A percentile compares a stretch with the other conserved stretches of the same genome.
These are phyloP conservation scores for Ichneumon xanthorius DNA, from an alignment of 2,888 invertebrate genomes.

Conservation along the genomic window DNA sequence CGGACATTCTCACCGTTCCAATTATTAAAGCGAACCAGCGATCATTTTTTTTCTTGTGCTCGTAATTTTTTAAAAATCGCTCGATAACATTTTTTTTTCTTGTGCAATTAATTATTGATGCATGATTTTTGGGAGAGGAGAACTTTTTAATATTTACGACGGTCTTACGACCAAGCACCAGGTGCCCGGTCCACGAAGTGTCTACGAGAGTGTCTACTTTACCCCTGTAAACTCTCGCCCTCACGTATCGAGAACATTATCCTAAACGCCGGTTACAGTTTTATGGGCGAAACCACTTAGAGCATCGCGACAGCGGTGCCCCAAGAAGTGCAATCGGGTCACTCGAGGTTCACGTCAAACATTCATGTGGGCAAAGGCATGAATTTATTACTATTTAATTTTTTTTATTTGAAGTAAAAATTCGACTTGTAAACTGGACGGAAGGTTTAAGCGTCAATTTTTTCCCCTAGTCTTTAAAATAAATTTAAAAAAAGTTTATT, in stretches of 20 bases:
- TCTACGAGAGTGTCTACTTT: neutral
- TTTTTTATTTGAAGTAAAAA: neutral
- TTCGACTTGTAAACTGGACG: neutral
- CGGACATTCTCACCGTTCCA: too few relatives aligned
- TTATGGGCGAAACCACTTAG: constrained; percentile 84
- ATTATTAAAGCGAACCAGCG: too few relatives aligned
- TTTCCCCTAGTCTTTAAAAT: neutral
- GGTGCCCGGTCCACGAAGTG: constrained; percentile 46
- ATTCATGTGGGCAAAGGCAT: constrained; percentile 76
- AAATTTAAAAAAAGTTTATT: neutral
- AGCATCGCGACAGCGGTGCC: constrained; percentile 75
- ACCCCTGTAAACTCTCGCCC: constrained; percentile 47
- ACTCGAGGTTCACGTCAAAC: constrained; percentile 79
- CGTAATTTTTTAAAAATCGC: too few relatives aligned
- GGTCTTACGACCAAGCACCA: constrained; percentile 40
- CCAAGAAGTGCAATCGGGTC: constrained; percentile 68
- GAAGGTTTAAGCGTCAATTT: neutral
- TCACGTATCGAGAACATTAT: constrained; percentile 65
- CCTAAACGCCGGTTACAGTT: constrained; percentile 74
- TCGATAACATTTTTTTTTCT: too few relatives aligned
- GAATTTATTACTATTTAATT: neutral
- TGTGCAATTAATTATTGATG: too few relatives aligned
- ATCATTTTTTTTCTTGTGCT: too few relatives aligned
- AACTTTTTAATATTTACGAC: neutral
- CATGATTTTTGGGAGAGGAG: constrained; percentile 1